Evolutionary conservation across 2,113 vertebrate genomes (phyloP).

Genomic region (Spea bombifrons): DNA sequence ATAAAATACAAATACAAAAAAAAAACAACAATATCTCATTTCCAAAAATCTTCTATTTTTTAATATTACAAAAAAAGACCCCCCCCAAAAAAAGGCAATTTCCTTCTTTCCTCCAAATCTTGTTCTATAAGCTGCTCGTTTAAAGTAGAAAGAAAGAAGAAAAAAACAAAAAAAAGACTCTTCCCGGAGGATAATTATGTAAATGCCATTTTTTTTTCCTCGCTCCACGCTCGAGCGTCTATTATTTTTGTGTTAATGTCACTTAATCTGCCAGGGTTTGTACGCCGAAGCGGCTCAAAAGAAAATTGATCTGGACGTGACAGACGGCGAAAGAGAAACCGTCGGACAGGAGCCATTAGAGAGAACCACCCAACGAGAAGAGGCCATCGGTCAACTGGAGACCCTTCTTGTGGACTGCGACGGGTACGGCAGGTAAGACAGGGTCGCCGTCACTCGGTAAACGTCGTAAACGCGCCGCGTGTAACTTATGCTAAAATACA

Average conservation of each 20-base stretch:
- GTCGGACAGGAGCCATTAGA: conserved; percentile 3
- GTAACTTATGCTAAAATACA: conserved; percentile 22
- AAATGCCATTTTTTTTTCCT: not conserved
- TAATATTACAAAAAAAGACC: too few relatives aligned
- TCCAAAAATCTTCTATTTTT: too few relatives aligned
- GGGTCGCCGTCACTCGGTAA: not conserved
- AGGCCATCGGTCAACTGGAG: conserved; percentile 28
- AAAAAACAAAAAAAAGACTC: not conserved
- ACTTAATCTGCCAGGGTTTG: conserved; percentile 31
- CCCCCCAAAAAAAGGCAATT: too few relatives aligned
- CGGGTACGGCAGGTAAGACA: conserved; percentile 29
- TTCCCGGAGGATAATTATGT: not conserved
- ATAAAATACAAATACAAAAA: too few relatives aligned
- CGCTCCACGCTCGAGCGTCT: not conserved
- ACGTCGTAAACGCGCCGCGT: conserved; percentile 3
- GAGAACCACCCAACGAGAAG: not conserved
- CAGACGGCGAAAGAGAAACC: conserved; percentile 4
- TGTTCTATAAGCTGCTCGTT: too few relatives aligned
- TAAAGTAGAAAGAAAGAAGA: too few relatives aligned
- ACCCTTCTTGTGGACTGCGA: conserved; percentile 16
- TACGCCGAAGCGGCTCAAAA: conserved; percentile 16
- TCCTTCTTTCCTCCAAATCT: too few relatives aligned
- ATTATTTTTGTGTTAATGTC: conserved; percentile 20
- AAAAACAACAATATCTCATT: too few relatives aligned
- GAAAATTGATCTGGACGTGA: conserved; percentile 21